Percentiles rank a stretch among this genome's conserved stretches.
Evolutionary conservation across 2,113 vertebrate genomes (phyloP).

Genomic region (Cavia porcellus): DNA sequence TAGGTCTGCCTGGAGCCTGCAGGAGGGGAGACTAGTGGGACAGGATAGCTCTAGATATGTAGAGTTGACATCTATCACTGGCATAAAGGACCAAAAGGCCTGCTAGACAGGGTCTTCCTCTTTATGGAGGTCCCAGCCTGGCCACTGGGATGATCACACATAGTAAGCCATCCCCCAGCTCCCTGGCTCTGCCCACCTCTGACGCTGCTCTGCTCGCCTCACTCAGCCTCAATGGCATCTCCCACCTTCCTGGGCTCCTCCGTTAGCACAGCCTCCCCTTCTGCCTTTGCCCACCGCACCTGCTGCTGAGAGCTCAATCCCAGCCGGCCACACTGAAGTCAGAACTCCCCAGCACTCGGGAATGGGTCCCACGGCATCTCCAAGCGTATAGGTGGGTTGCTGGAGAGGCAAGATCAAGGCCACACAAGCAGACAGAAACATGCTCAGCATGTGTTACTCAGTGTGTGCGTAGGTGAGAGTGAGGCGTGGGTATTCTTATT

Average conservation of each 20-base stretch:
- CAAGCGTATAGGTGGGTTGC: background rate
- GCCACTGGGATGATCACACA: background rate
- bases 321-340: background rate
- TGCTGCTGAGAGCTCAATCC: background rate
- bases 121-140: background rate
- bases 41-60: background rate
- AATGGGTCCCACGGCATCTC: background rate
- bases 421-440: background rate
- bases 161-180: background rate
- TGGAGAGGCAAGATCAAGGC: background rate
- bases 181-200: background rate
- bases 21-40: background rate
- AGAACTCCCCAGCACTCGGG: background rate
- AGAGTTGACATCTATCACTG: background rate
- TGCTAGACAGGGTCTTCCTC: background rate
- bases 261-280: background rate
- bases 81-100: background rate
- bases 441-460: rapidly evolving
- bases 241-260: background rate
- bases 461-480: background rate
- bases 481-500: background rate
- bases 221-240: background rate
- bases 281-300: background rate
- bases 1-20: background rate
- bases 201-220: no score